Conservation (phyloP, 2,888 invertebrate species). For the Drosophila borborema region DNA sequence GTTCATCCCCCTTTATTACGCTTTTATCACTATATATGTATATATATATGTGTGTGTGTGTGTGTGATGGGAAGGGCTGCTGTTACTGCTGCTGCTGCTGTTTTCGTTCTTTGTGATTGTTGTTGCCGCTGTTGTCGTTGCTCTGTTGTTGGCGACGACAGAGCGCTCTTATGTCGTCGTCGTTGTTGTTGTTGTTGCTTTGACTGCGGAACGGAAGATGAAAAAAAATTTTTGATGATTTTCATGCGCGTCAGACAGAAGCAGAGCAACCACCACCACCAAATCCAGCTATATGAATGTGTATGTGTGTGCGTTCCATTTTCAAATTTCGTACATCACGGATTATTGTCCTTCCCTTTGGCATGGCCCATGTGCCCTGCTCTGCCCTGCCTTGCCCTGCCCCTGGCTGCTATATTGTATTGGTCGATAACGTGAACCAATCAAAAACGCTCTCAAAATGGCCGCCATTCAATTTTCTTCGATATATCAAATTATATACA, state of each 20-base stretch:
- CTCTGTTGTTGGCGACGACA: slow-evolving; percentile 69
- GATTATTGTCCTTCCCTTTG: slow-evolving; percentile 79
- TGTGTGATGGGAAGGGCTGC: slow-evolving; percentile 56
- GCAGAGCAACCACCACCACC: slow-evolving; percentile 52
- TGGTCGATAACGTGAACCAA: slow-evolving; percentile 85
- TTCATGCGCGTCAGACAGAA: slow-evolving; percentile 73
- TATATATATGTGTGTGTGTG: slow-evolving; percentile 19
- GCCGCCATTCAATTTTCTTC: slow-evolving; percentile 80
- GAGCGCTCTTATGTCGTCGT: slow-evolving; percentile 39
- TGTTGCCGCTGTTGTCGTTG: slow-evolving; percentile 61
- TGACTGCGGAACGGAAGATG: slow-evolving; percentile 45
- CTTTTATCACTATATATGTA: slow-evolving; percentile 31
- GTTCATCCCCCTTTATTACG: slow-evolving; percentile 77
- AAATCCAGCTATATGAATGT: slow-evolving; percentile 11
- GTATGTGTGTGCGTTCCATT: slow-evolving; percentile 64
- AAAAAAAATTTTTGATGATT: slow-evolving; percentile 50
- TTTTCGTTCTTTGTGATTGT: slow-evolving; percentile 58
- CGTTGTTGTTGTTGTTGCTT: slow-evolving; percentile 46
- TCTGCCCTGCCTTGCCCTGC: background rate
- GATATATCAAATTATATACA: slow-evolving; percentile 51
- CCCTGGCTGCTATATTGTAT: slow-evolving; percentile 79
- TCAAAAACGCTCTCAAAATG: slow-evolving; percentile 85
- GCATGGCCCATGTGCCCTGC: slow-evolving; percentile 45
- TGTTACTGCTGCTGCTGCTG: slow-evolving; percentile 49
- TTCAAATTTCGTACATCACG: slow-evolving; percentile 83